Evolutionary conservation across 2,113 vertebrate species (phyloP).

Genomic region (Lagopus leucura): DNA sequence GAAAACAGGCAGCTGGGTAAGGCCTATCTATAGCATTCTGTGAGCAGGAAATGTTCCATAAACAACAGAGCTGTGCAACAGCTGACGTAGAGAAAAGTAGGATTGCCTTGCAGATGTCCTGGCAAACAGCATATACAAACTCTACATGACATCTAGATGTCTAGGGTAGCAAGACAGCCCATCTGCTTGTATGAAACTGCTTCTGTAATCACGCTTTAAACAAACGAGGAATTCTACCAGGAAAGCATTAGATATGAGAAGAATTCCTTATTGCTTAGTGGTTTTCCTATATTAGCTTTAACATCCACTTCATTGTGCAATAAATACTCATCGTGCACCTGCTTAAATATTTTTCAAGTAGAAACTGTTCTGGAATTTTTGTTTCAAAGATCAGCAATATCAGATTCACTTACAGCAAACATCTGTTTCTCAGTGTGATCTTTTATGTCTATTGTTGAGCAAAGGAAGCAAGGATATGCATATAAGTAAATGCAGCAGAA

Average conservation of each 20-base stretch:
- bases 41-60: not conserved
- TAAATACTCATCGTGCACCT: not conserved
- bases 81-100: not conserved
- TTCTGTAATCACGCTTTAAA: not conserved
- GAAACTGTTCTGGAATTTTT: not conserved
- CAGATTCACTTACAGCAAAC: not conserved
- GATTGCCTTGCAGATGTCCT: not conserved
- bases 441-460: not conserved
- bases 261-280: not conserved
- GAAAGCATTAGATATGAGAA: not conserved
- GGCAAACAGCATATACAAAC: not conserved
- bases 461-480: not conserved
- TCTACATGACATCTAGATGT: not conserved
- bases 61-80: not conserved
- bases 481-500: not conserved
- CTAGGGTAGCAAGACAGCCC: not conserved
- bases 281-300: slow-evolving; percentile 13
- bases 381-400: not conserved
- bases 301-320: not conserved
- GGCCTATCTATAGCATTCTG: not conserved
- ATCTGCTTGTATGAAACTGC: not conserved
- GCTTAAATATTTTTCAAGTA: slow-evolving; percentile 55
- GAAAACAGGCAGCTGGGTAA: not conserved
- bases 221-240: not conserved
- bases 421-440: not conserved